Evolutionary conservation across 1,140 invertebrate genomes (phyloP), one percentile per base, ranked within the genome.

Genomic region (Caenorhabditis elegans): DNA sequence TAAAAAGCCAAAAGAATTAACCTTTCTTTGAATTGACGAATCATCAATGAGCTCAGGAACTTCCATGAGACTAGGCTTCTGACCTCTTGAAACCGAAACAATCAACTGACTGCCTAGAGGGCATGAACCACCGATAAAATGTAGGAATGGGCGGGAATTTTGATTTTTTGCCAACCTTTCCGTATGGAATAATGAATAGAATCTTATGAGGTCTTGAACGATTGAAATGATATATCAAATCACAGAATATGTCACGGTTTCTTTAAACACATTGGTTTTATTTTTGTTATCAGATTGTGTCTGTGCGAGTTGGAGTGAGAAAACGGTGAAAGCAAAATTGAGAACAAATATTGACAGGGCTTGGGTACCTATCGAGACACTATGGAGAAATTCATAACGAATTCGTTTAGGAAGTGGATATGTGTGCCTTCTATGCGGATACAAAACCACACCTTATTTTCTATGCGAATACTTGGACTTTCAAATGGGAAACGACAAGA

Each of bases 231-330:
- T 28, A 39, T 13, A 60, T 60, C 34, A 39, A 70, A 70, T 70
- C 60, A 43, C 8, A 70, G 8, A 70, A 70, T 11, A 39, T 39
- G 60, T 70, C 60, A 70, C 60, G 60, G 34, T 70, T 70, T 39
- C 6, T 8, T 5, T 43, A 43, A 8, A 43, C 15, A 43, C 15
- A 8, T 19, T 19, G 5, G 34, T 70, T 70, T 8, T 43, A 31
- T 60, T 60, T 60, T 60, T 60, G 53, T 60, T 60, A 70, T 70
- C 60, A 70, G 13, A 70, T 43, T 70, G 60, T 70, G 60, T 24
- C 60, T 70, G 15, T 53, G 15, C n/a, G n/a, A 5, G 39, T 39
- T 70, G 60, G 10, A 70, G 60, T 19, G 17, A n/a, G 24, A 34
- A 3, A 11, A 5, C 19, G 53, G 24, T 24, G 22, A 34, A 70